These are phyloP conservation scores for Hipparchia sbordonii DNA, from an alignment of 2,888 invertebrate genomes.

Conservation along the genomic window DNA sequence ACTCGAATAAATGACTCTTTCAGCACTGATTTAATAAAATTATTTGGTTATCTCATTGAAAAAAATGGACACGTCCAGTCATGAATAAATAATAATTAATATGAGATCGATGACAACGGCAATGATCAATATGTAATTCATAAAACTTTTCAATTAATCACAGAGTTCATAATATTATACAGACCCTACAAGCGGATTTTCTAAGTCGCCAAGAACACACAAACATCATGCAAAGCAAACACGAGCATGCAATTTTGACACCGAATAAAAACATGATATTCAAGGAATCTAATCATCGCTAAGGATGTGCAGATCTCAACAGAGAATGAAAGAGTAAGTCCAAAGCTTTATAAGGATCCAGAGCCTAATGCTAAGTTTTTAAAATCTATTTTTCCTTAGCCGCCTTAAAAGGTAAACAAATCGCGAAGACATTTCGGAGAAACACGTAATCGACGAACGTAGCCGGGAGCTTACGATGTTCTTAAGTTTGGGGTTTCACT, in stretches of 20 bases:
- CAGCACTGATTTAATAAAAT: background rate
- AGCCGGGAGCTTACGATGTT: too few relatives aligned
- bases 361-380: conserved; percentile 28
- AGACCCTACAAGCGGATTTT: conserved; percentile 22
- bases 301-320: conserved; percentile 16
- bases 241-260: conserved; percentile 35
- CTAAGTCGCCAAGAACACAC: conserved; percentile 26
- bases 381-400: background rate
- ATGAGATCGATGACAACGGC: background rate
- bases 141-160: background rate
- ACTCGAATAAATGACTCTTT: background rate
- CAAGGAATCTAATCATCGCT: conserved; percentile 11
- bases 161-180: background rate
- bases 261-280: conserved; percentile 8
- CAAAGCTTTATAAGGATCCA: conserved; percentile 27
- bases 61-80: background rate
- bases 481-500: too few relatives aligned
- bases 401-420: too few relatives aligned
- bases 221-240: conserved; percentile 40
- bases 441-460: too few relatives aligned
- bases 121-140: background rate
- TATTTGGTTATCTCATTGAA: background rate
- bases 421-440: too few relatives aligned
- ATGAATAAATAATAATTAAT: background rate
- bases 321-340: conserved; percentile 21